Evolutionary conservation across 2,113 vertebrate species (phyloP).

Genomic region (Oophaga pumilio): DNA sequence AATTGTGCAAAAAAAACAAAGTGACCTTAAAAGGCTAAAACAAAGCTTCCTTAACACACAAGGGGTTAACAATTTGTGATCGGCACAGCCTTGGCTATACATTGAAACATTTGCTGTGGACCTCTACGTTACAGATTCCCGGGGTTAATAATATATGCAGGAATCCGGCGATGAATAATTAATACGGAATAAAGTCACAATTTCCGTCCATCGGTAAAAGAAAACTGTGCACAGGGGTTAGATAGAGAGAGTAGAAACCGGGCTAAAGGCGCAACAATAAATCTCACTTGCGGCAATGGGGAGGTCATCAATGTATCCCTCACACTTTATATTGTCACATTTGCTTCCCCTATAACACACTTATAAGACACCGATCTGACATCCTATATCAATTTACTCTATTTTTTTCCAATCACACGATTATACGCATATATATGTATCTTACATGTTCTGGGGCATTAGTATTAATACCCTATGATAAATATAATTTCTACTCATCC

Average conservation of each 20-base stretch:
- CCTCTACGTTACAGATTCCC: neutral
- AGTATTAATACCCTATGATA: neutral
- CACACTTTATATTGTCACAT: neutral
- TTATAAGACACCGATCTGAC: neutral
- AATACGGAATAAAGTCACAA: neutral
- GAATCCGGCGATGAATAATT: constrained; percentile 17
- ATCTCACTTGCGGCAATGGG: neutral
- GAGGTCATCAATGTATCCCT: neutral
- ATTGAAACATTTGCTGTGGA: neutral
- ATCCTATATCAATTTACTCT: too few relatives aligned
- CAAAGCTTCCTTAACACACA: neutral
- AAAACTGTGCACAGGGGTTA: neutral
- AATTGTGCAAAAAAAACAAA: neutral
- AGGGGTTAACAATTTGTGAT: neutral
- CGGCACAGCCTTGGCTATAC: neutral
- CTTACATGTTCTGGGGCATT: neutral
- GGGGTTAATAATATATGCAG: neutral
- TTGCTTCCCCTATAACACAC: neutral
- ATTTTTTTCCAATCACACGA: neutral
- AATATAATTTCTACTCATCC: neutral
- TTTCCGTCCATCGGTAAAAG: neutral
- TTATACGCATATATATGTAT: neutral
- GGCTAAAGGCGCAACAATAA: neutral
- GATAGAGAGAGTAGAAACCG: neutral
- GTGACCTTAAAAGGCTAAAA: neutral